Evolutionary conservation across 2,888 invertebrate genomes (phyloP), one percentile per base, ranked within the genome.

Genomic region (Melolontha melolontha): DNA sequence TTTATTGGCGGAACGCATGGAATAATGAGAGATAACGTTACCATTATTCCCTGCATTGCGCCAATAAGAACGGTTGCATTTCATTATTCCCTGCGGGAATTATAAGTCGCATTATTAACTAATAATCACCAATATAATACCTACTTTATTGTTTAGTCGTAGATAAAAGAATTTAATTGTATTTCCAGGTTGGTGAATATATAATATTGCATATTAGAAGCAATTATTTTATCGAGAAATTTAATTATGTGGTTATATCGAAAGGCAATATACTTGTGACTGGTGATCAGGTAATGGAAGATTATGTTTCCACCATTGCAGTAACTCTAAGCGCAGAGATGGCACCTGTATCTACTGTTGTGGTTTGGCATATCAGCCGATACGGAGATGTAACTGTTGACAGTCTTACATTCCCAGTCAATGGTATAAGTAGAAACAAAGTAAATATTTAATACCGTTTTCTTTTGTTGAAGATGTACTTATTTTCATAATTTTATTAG

Each of bases 401-500:
- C 85, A 94, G 95, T 67, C 86, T 98, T 67, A 97, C 97, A n/a
- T 96, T 97, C 86, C 96, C 96, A 0, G 97, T 98, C 27, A 96
- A 97, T 84, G 97, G 97, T 69, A 95, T 97, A 74, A 94, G 96
- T 0, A 84, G 95, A 69, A 97, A 98, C 81, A 95, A 96, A 80
- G 92, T 92, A 79, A 81, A 39, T 63, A 7, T 1, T 29, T 51
- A 51, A 11, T 29, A n/a, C 1, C n/a, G n/a, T 5, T 27, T 14
- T 51, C 5, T 51, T 51, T 51, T 51, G 51, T 5, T 14, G 16
- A 22, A 22, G 1, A 14, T 52, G 22, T 63, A 8, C 6, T 22
- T 63, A 16, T 63, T 49, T 47, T 11, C 17, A 27, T 29, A 64
- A n/a, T 29, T 17, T 34, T 81, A 80, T 27, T 80, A 90, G 90